Evolutionary conservation across 2,888 invertebrate species (phyloP).

Genomic region (Mimas tiliae): DNA sequence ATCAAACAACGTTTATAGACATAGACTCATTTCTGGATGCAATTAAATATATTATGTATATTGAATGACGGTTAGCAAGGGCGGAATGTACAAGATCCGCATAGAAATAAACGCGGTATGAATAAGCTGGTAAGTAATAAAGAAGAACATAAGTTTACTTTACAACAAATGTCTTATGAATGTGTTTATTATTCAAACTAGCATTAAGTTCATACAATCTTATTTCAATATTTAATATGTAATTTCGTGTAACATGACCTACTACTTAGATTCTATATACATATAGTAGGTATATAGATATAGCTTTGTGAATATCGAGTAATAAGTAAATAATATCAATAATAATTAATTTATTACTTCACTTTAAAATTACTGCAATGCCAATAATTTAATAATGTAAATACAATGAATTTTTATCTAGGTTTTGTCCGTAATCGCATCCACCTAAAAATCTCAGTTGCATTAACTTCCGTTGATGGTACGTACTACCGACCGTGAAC

Average conservation of each 20-base stretch:
- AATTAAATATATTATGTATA: constrained; percentile 52
- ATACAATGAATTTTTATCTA: too few species aligned
- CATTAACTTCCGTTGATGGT: too few species aligned
- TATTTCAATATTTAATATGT: constrained; percentile 3
- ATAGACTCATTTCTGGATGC: constrained; percentile 38
- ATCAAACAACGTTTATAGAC: constrained; percentile 30
- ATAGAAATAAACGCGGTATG: constrained; percentile 44
- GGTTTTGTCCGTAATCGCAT: too few species aligned
- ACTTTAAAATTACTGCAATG: too few species aligned
- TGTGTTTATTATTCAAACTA: constrained; percentile 17
- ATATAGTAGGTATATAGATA: too few species aligned
- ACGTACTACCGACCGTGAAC: too few species aligned
- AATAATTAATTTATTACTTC: too few species aligned
- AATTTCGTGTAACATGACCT: not conserved
- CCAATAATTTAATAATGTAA: too few species aligned
- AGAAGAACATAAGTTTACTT: constrained; percentile 26
- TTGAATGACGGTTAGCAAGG: constrained; percentile 48
- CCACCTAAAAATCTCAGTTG: too few species aligned
- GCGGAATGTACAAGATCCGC: constrained; percentile 45
- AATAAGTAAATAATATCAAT: too few species aligned
- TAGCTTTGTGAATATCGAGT: too few species aligned
- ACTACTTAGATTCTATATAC: not conserved
- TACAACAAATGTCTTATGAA: constrained; percentile 23
- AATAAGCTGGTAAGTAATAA: constrained; percentile 44
- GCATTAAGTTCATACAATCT: constrained; percentile 4